These are phyloP conservation scores for Anodontia alba DNA, from an alignment of 2,888 invertebrate genomes.

Conservation along the genomic window DNA sequence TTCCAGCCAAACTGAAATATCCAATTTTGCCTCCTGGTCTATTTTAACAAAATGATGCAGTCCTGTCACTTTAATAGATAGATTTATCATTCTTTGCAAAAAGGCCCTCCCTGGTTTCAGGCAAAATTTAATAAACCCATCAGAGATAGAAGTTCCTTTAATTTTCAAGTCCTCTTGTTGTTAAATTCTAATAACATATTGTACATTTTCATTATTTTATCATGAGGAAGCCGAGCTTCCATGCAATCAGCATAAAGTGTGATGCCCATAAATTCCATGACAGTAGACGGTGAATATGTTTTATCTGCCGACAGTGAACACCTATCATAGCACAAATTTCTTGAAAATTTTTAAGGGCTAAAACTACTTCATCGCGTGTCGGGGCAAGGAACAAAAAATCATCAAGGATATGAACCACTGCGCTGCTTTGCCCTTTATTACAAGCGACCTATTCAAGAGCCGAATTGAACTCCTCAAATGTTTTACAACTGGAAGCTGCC, in stretches of 20 bases:
- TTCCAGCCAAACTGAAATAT: conserved; percentile 28
- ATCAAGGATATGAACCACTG: conserved; percentile 28
- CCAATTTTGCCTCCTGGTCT: conserved; percentile 25
- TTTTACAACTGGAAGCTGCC: conserved; percentile 14
- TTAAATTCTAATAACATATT: not conserved
- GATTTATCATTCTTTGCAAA: conserved; percentile 48
- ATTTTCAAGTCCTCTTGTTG: conserved; percentile 19
- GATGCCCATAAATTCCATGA: conserved; percentile 27
- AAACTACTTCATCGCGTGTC: conserved; percentile 17
- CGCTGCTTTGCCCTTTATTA: conserved; percentile 3
- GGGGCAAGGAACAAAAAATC: conserved; percentile 37
- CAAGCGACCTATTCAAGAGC: conserved; percentile 26
- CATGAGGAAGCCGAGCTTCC: conserved; percentile 43
- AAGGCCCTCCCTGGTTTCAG: conserved; percentile 45
- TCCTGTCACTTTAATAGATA: conserved; percentile 42
- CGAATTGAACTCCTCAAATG: conserved; percentile 33
- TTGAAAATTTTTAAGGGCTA: not conserved
- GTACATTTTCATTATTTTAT: conserved; percentile 39
- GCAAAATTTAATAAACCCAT: conserved; percentile 51
- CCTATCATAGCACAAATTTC: not conserved
- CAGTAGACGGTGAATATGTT: conserved; percentile 27
- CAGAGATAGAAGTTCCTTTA: conserved; percentile 34
- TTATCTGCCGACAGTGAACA: conserved; percentile 1
- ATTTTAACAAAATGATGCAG: conserved; percentile 26
- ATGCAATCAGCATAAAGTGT: conserved; percentile 29